Conservation (phyloP, 1,140 invertebrate genomes). For the Formica exsecta region DNA sequence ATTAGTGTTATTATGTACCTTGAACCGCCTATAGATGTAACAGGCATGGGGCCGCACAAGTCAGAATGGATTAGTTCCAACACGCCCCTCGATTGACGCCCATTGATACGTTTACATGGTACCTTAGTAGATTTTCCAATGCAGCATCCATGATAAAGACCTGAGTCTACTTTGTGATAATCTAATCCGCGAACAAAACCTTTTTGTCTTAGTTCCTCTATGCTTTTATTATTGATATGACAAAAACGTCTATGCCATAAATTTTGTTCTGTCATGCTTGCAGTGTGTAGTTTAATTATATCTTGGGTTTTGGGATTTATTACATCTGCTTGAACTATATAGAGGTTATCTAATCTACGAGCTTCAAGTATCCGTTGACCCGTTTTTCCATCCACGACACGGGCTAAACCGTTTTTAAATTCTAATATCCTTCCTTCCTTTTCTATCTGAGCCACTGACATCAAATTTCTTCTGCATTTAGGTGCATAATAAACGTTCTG, state of each 20-base stretch:
- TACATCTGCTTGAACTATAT: conserved; percentile 11
- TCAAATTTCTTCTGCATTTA: not conserved
- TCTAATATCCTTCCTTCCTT: not conserved
- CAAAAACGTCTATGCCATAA: conserved; percentile 27
- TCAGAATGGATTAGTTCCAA: conserved; percentile 49
- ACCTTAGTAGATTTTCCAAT: conserved; percentile 24
- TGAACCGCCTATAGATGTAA: not conserved
- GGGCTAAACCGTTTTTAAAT: conserved; percentile 1
- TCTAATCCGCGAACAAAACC: not conserved
- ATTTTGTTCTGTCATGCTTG: not conserved
- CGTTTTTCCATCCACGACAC: not conserved
- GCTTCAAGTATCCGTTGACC: not conserved
- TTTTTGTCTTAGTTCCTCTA: conserved; percentile 15
- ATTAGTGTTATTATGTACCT: conserved; percentile 32
- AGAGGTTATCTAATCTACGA: not conserved
- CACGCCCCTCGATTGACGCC: not conserved
- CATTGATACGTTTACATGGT: not conserved
- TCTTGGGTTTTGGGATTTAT: not conserved
- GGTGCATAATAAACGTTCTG: not conserved
- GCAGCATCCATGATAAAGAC: conserved; percentile 15
- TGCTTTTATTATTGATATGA: conserved; percentile 24
- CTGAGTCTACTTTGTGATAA: not conserved
- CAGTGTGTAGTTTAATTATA: conserved; percentile 1
- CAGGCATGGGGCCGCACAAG: conserved; percentile 30
- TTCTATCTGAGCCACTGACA: not conserved